phyloP scores from a whole-genome alignment of 37 sponge, comb jelly and placozoan genomes.

The Halichondria panicea region DNA sequence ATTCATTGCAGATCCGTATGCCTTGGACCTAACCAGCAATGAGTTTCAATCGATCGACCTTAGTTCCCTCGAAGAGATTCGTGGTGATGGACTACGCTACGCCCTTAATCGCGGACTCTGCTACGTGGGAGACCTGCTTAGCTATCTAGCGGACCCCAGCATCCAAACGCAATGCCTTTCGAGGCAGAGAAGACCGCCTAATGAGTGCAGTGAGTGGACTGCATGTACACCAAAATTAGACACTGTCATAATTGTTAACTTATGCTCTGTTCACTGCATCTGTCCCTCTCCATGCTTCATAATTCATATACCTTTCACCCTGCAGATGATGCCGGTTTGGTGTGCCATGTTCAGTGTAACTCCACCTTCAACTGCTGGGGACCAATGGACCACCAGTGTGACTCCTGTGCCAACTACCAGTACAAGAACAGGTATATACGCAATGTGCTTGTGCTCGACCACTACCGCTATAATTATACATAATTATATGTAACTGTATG shows the following conservation, averaged over 20 bases:
- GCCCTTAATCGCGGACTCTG: slow-evolving; percentile 38
- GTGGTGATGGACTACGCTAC: slow-evolving; percentile 12
- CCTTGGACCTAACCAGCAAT: not conserved
- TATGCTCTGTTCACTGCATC: no score
- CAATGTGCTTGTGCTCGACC: no score
- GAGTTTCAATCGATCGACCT: slow-evolving; percentile 57
- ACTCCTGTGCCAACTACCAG: slow-evolving; percentile 55
- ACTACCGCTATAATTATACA: no score
- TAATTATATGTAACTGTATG: no score
- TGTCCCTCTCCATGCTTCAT: no score
- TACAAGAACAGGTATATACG: slow-evolving; percentile 10
- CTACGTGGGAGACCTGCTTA: slow-evolving; percentile 37
- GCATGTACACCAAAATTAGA: slow-evolving; percentile 2
- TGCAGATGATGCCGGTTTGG: slow-evolving; percentile 22
- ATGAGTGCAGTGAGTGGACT: slow-evolving; percentile 7
- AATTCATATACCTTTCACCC: not conserved
- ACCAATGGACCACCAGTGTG: slow-evolving; percentile 58
- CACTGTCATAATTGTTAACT: not conserved
- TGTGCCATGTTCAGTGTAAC: slow-evolving; percentile 67
- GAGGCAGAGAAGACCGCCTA: not conserved
- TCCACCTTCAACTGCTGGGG: slow-evolving; percentile 68
- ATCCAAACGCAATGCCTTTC: not conserved
- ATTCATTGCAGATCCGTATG: not conserved
- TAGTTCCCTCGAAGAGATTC: slow-evolving; percentile 33
- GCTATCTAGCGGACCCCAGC: not conserved